Evolutionary conservation across 2,113 vertebrate genomes (phyloP).

Genomic region (Xyliphius kryptos): DNA sequence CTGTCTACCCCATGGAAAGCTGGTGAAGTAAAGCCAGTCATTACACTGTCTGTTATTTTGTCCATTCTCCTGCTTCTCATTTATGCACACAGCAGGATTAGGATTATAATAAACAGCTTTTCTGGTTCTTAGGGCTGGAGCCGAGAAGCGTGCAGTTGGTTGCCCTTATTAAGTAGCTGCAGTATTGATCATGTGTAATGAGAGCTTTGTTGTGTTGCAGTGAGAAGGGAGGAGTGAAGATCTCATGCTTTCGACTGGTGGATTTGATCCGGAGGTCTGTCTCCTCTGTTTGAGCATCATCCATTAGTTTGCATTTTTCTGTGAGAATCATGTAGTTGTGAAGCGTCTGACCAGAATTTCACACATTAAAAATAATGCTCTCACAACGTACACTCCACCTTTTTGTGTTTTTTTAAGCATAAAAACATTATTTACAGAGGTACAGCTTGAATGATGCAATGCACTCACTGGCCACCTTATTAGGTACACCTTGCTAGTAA

Average conservation of each 20-base stretch:
- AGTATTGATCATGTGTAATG: conserved; percentile 31
- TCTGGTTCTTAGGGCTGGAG: conserved; percentile 1
- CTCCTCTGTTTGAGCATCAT: too few relatives aligned
- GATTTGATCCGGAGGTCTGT: too few relatives aligned
- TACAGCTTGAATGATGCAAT: too few relatives aligned
- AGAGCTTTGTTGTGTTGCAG: conserved; percentile 20
- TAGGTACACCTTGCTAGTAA: too few relatives aligned
- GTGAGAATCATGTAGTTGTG: too few relatives aligned
- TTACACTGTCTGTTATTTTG: not conserved
- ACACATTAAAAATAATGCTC: too few relatives aligned
- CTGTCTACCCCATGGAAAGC: conserved; percentile 1
- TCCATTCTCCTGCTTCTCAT: not conserved
- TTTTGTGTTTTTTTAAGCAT: too few relatives aligned
- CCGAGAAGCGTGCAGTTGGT: conserved; percentile 15
- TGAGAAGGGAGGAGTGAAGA: conserved; percentile 10
- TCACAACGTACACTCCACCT: too few relatives aligned
- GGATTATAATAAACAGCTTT: conserved; percentile 1
- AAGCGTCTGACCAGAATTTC: too few relatives aligned
- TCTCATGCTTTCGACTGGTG: conserved; percentile 15
- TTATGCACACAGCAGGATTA: conserved; percentile 1
- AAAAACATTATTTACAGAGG: too few relatives aligned
- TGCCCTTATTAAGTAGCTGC: conserved; percentile 25
- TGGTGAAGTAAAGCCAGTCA: not conserved
- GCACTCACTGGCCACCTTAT: too few relatives aligned
- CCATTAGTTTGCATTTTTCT: too few relatives aligned